These are phyloP conservation scores for Zaprionus gabonicus DNA, from an alignment of 1,140 invertebrate genomes.

Conservation along the genomic window DNA sequence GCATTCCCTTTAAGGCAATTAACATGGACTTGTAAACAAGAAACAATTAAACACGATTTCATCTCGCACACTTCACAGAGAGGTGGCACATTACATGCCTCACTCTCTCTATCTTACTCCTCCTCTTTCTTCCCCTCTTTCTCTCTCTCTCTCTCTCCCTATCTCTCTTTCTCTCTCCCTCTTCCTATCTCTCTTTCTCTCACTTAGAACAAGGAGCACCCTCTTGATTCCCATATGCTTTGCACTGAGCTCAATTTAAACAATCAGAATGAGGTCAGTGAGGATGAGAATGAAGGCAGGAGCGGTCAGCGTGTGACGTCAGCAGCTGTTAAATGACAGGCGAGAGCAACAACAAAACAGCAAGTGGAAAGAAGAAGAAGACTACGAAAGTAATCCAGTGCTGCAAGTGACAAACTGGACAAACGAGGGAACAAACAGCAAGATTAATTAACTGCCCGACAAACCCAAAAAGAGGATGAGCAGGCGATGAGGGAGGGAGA, in stretches of 20 bases:
- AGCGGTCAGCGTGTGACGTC: slow-evolving; percentile 53
- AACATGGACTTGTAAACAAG: neutral
- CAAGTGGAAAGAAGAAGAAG: slow-evolving; percentile 23
- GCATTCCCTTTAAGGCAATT: neutral
- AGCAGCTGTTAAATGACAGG: slow-evolving; percentile 47
- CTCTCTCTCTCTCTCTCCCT: neutral
- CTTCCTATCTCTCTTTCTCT: neutral
- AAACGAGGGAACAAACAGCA: slow-evolving; percentile 48
- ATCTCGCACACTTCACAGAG: neutral
- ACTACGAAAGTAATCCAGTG: slow-evolving; percentile 46
- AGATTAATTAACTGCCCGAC: slow-evolving; percentile 72
- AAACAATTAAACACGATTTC: neutral
- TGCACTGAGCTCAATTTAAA: neutral
- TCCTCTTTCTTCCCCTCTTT: neutral
- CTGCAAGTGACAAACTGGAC: slow-evolving; percentile 60
- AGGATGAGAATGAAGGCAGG: neutral
- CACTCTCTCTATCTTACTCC: neutral
- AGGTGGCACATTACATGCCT: neutral
- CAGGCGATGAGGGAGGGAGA: slow-evolving; percentile 11
- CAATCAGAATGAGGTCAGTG: slow-evolving; percentile 41
- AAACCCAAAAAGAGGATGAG: slow-evolving; percentile 32
- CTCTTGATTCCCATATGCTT: neutral
- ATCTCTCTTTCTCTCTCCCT: neutral
- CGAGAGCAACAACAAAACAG: slow-evolving; percentile 12
- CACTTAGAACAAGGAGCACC: neutral